These are phyloP conservation scores for Pemphredon lugubris DNA, from an alignment of 2,888 invertebrate genomes.

Conservation along the genomic window DNA sequence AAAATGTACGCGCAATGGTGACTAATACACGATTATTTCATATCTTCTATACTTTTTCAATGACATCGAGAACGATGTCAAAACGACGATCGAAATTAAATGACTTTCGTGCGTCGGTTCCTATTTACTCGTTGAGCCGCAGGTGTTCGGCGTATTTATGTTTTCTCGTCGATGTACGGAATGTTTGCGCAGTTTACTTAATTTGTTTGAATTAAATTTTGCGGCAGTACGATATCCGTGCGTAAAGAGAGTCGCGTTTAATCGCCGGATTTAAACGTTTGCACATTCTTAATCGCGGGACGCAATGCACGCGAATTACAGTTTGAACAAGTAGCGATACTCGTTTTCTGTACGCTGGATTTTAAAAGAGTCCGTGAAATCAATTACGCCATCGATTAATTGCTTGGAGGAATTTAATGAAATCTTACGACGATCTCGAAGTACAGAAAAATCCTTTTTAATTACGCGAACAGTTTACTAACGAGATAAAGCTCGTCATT, in stretches of 20 bases:
- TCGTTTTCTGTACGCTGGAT: neutral
- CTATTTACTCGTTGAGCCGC: conserved; percentile 39
- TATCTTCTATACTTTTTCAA: neutral
- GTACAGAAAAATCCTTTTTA: too few species aligned
- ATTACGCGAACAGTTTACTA: too few species aligned
- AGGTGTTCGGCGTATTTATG: conserved; percentile 11
- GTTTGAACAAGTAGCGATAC: neutral
- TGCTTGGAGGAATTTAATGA: neutral
- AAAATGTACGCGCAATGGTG: conserved; percentile 65
- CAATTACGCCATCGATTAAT: neutral
- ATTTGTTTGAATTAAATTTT: too few species aligned
- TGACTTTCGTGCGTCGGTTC: conserved; percentile 28
- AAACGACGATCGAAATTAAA: conserved; percentile 8
- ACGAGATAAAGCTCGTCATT: too few species aligned
- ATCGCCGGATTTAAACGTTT: too few species aligned
- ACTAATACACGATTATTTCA: conserved; percentile 38
- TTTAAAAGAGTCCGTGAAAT: neutral
- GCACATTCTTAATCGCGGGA: too few species aligned
- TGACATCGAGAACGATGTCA: neutral
- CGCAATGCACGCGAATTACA: too few species aligned
- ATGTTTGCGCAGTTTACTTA: neutral
- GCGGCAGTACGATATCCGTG: too few species aligned
- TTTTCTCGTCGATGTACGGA: neutral
- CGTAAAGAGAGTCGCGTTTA: too few species aligned
- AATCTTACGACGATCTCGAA: too few species aligned